Conservation (phyloP, 2,888 invertebrate genomes). For the Tenthredo distinguenda region DNA sequence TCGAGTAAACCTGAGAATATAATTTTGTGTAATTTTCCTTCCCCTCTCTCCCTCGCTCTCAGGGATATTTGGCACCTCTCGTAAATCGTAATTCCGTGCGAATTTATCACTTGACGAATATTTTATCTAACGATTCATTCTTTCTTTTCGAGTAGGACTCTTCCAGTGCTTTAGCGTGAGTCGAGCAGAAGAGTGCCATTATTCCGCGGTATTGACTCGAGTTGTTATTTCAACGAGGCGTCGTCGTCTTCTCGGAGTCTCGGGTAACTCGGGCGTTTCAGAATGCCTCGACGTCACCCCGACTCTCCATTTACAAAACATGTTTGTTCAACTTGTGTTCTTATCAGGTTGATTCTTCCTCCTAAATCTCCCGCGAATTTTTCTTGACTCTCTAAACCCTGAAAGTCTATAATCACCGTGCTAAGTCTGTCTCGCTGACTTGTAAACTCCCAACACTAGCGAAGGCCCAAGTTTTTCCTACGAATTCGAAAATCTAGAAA, state of each 20-base stretch:
- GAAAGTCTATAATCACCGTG: neutral
- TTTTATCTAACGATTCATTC: conserved; percentile 11
- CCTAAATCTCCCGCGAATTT: neutral
- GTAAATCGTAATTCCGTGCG: neutral
- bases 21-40: neutral
- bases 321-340: conserved; percentile 27
- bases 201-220: conserved; percentile 51
- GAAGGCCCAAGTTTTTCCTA: neutral
- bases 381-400: neutral
- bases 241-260: conserved; percentile 37
- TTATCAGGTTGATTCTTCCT: conserved; percentile 3
- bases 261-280: conserved; percentile 30
- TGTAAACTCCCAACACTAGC: neutral
- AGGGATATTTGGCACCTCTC: neutral
- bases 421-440: neutral
- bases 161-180: conserved; percentile 32
- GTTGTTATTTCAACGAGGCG: conserved; percentile 49
- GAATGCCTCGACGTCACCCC: conserved; percentile 30
- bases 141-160: neutral
- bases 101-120: conserved; percentile 32
- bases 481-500: neutral
- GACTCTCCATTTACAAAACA: conserved; percentile 32
- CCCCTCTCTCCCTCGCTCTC: too few species aligned
- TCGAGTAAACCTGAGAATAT: neutral
- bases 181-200: conserved; percentile 48